phyloP scores from a whole-genome alignment of 2,797 vertebrate genomes.

The Coranthus polyacanthus region DNA sequence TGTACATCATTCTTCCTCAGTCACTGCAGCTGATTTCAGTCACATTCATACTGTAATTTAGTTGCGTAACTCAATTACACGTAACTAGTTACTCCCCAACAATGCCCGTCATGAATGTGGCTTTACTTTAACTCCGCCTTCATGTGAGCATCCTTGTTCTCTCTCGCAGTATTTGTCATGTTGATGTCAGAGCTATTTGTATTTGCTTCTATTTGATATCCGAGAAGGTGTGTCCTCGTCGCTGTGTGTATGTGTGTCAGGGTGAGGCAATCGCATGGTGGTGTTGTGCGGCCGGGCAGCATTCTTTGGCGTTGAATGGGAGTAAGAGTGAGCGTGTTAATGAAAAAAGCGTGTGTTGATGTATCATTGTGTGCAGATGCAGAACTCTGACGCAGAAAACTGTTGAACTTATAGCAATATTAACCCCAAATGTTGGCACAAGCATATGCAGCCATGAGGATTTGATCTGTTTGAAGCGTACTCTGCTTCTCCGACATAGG shows the following conservation, averaged over 20 bases:
- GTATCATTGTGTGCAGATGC: not conserved
- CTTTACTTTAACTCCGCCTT: not conserved
- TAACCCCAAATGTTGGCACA: not conserved
- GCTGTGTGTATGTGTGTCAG: constrained; percentile 27
- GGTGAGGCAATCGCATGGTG: constrained; percentile 57
- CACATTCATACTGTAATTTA: too few relatives aligned
- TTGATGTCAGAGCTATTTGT: constrained; percentile 34
- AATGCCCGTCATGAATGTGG: not conserved
- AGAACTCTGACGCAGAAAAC: not conserved
- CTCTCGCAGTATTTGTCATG: constrained; percentile 25
- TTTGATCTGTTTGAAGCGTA: constrained; percentile 11
- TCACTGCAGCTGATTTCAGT: too few relatives aligned
- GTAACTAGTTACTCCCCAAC: too few relatives aligned
- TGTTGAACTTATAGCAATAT: not conserved
- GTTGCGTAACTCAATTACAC: too few relatives aligned
- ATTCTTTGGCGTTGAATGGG: constrained; percentile 61
- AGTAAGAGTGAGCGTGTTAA: constrained; percentile 47
- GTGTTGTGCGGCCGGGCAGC: constrained; percentile 54
- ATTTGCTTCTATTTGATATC: constrained; percentile 45
- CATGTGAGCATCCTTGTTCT: constrained; percentile 20
- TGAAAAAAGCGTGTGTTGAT: constrained; percentile 50
- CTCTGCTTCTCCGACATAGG: not conserved
- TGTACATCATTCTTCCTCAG: too few relatives aligned
- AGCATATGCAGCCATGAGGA: not conserved
- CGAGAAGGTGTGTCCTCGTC: constrained; percentile 37